Percentiles rank a stretch among this genome's conserved stretches.
phyloP scores from a whole-genome alignment of 2,888 invertebrate genomes.

The Monopis laevigella region DNA sequence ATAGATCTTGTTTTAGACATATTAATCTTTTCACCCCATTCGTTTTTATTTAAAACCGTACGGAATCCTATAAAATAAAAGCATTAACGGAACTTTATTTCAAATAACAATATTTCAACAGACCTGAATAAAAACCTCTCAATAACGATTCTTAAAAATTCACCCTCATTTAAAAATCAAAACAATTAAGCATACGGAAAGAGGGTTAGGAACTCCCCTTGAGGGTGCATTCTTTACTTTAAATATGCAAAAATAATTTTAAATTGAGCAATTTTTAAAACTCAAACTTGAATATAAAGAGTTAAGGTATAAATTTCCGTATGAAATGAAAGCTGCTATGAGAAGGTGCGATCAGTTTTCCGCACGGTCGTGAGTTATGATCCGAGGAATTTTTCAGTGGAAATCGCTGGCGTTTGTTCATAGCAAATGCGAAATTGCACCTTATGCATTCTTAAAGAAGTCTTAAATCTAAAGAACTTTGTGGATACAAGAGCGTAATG shows the following conservation, averaged over 20 bases:
- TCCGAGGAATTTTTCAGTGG: conserved; percentile 43
- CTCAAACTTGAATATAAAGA: not conserved
- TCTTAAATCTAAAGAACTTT: conserved; percentile 24
- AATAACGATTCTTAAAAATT: conserved; percentile 28
- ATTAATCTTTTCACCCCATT: no score
- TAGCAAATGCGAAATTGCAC: conserved; percentile 33
- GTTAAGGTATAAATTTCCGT: conserved; percentile 4
- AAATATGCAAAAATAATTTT: conserved; percentile 35
- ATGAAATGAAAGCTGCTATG: conserved; percentile 7
- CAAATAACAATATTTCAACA: no score
- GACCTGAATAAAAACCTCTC: not conserved
- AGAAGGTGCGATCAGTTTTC: conserved; percentile 35
- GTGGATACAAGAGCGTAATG: conserved; percentile 32
- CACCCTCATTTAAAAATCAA: conserved; percentile 51
- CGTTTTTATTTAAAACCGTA: no score
- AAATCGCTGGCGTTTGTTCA: conserved; percentile 36
- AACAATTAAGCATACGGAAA: conserved; percentile 55
- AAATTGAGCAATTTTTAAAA: conserved; percentile 1
- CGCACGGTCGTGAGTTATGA: conserved; percentile 47
- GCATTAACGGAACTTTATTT: no score
- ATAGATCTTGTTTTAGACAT: no score
- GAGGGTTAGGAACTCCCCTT: conserved; percentile 34
- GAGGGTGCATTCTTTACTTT: conserved; percentile 45
- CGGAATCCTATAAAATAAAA: no score
- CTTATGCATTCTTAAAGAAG: conserved; percentile 30